These are phyloP conservation scores for Dendronephthya gigantea DNA, from an alignment of 64 coral and sea anemone genomes.

Conservation along the genomic window DNA sequence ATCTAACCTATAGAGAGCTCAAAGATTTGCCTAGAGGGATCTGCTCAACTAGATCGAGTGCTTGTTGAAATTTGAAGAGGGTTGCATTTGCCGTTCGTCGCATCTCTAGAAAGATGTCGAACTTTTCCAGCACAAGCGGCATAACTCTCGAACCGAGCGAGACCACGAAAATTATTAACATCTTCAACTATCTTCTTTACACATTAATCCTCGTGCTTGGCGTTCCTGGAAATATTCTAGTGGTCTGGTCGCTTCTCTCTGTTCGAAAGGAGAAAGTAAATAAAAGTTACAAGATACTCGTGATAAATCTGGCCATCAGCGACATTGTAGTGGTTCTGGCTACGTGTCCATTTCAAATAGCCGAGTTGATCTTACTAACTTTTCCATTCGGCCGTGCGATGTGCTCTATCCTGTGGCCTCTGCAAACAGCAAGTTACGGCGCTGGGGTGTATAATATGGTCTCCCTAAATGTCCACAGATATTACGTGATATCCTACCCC, in stretches of 20 bases:
- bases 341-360: conserved; percentile 58
- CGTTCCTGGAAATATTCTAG: conserved; percentile 42
- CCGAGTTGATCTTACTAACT: conserved; percentile 13
- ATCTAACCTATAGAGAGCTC: too few species aligned
- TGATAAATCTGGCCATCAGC: conserved; percentile 60
- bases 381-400: conserved; percentile 57
- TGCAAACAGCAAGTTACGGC: conserved; percentile 54
- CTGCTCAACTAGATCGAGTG: too few species aligned
- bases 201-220: conserved; percentile 46
- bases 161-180: neutral
- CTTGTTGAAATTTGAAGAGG: too few species aligned
- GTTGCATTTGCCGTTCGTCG: too few species aligned
- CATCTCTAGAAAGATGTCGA: neutral
- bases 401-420: conserved; percentile 80
- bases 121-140: neutral
- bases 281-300: conserved; percentile 65
- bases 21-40: too few species aligned
- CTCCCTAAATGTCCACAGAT: conserved; percentile 54
- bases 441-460: conserved; percentile 70
- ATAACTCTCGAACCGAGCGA: neutral
- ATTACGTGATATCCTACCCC: conserved; percentile 1
- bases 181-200: conserved; percentile 60
- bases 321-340: conserved; percentile 51
- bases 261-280: conserved; percentile 50
- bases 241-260: conserved; percentile 46